Conservation (phyloP, 2,888 invertebrate species). For the Sericinus montela region DNA sequence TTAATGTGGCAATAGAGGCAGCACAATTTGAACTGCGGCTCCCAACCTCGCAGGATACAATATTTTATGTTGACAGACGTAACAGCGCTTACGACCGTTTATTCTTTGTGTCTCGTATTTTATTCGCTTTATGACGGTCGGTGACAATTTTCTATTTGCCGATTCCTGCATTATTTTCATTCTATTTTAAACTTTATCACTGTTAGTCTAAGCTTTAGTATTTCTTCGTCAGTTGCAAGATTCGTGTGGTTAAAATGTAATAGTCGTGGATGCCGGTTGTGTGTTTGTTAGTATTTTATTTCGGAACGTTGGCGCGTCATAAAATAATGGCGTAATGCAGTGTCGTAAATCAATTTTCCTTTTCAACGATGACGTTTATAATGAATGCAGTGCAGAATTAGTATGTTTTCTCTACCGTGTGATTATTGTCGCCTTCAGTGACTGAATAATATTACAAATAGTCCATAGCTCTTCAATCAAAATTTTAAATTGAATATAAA, state of each 20-base stretch:
- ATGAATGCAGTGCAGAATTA: constrained; percentile 55
- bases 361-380: constrained; percentile 72
- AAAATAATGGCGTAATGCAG: constrained; percentile 77
- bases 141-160: constrained; percentile 36
- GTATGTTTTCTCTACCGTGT: constrained; percentile 33
- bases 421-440: constrained; percentile 35
- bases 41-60: constrained; percentile 72
- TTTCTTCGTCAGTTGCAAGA: constrained; percentile 19
- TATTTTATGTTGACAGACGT: constrained; percentile 79
- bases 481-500: too few species aligned
- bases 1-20: constrained; percentile 69
- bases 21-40: constrained; percentile 68
- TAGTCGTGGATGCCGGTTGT: constrained; percentile 76
- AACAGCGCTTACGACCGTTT: constrained; percentile 77
- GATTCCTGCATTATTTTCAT: constrained; percentile 20
- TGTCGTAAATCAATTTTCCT: constrained; percentile 74
- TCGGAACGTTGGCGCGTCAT: constrained; percentile 76
- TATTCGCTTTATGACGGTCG: constrained; percentile 77
- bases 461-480: too few species aligned
- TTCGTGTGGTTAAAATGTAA: constrained; percentile 51
- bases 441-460: background rate
- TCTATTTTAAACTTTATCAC: constrained; percentile 36
- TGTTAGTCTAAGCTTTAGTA: constrained; percentile 23
- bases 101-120: constrained; percentile 79
- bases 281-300: constrained; percentile 79